Percentiles rank a stretch among this genome's conserved stretches.
These are phyloP conservation scores for Volucella bombylans DNA, from an alignment of 2,888 invertebrate genomes.

Conservation along the genomic window DNA sequence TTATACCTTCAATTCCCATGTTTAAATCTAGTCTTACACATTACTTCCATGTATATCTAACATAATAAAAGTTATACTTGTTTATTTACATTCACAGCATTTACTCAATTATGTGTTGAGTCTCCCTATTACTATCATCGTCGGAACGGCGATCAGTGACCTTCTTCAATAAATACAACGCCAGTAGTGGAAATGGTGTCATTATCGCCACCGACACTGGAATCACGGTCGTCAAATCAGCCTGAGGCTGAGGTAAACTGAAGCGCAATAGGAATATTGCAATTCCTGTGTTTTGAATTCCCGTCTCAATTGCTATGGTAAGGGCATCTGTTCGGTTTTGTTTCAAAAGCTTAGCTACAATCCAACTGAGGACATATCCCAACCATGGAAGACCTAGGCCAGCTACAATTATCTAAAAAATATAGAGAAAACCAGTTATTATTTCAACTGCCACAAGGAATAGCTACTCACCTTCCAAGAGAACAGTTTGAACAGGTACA, in stretches of 20 bases:
- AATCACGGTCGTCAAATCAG: conserved; percentile 94
- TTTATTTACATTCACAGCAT: too few species aligned
- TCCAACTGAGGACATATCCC: conserved; percentile 89
- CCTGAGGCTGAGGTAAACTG: conserved; percentile 91
- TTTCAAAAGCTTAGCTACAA: conserved; percentile 85
- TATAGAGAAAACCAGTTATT: conserved; percentile 10
- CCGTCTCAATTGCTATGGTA: conserved; percentile 96
- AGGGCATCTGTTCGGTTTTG: conserved; percentile 87
- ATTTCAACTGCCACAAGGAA: too few species aligned
- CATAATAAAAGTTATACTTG: background rate
- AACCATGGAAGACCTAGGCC: conserved; percentile 92
- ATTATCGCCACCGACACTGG: conserved; percentile 96
- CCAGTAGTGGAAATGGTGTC: conserved; percentile 93
- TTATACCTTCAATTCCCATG: background rate
- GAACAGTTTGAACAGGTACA: conserved; percentile 94
- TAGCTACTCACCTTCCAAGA: conserved; percentile 89
- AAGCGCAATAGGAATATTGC: conserved; percentile 93
- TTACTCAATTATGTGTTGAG: conserved; percentile 40
- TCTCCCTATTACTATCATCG: conserved; percentile 11
- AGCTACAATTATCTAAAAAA: conserved; percentile 88
- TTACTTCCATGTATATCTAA: background rate
- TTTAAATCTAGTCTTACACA: background rate
- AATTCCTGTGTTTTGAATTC: conserved; percentile 96
- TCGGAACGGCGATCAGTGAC: conserved; percentile 52
- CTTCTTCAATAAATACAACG: conserved; percentile 83